A percentile compares a stretch with the other conserved stretches of the same genome.
phyloP scores from a whole-genome alignment of 2,888 invertebrate genomes.

The Empis stercorea region DNA sequence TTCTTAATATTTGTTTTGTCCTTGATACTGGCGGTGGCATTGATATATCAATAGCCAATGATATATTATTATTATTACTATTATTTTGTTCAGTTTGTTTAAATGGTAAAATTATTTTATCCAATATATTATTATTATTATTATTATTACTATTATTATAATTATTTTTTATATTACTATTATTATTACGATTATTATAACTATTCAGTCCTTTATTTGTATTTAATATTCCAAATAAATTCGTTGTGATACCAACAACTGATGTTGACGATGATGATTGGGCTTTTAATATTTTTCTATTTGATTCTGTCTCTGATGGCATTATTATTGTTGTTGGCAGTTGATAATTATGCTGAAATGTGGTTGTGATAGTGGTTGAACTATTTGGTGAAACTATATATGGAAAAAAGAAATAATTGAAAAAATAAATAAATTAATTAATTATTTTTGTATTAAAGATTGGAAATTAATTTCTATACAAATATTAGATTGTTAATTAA shows the following conservation, averaged over 20 bases:
- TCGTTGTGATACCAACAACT: background rate
- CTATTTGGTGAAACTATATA: constrained; percentile 22
- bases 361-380: constrained; percentile 18
- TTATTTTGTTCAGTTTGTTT: constrained; percentile 3
- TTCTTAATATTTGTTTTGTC: constrained; percentile 6
- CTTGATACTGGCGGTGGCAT: background rate
- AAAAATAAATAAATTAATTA: background rate
- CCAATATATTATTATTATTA: background rate
- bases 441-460: too few relatives aligned
- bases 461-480: too few relatives aligned
- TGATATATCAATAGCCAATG: constrained; percentile 1
- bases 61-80: too few relatives aligned
- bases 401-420: constrained; percentile 3
- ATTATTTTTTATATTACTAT: too few relatives aligned
- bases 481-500: too few relatives aligned
- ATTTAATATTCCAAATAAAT: background rate
- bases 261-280: too few relatives aligned
- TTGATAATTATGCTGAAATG: constrained; percentile 13
- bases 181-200: constrained; percentile 2
- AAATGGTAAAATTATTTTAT: constrained; percentile 11
- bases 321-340: constrained; percentile 11
- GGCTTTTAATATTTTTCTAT: background rate
- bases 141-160: constrained; percentile 1
- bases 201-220: constrained; percentile 1
- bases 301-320: constrained; percentile 10